Percentiles rank a stretch among this genome's conserved stretches.
phyloP scores from a whole-genome alignment of 2,797 vertebrate genomes.

The Apodemus agrarius region DNA sequence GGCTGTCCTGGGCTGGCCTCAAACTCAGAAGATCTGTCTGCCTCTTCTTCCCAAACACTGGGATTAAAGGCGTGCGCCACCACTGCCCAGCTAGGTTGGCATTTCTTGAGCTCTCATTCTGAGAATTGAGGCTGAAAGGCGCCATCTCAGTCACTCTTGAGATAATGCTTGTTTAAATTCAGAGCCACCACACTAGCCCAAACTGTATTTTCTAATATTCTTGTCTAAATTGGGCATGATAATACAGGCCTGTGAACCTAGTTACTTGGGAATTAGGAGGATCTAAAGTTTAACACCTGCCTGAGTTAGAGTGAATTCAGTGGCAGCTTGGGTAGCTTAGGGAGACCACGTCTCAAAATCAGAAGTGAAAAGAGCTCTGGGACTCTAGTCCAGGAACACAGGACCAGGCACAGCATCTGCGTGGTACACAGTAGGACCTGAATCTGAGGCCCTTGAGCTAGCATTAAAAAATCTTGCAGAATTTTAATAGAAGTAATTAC shows the following conservation, averaged over 20 bases:
- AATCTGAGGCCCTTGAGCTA: background rate
- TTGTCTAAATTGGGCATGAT: background rate
- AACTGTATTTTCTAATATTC: constrained; percentile 51
- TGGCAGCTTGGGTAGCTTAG: background rate
- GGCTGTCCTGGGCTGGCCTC: background rate
- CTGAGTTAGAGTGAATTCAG: background rate
- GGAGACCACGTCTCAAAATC: background rate
- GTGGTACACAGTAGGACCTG: too few species aligned
- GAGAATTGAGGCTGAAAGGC: background rate
- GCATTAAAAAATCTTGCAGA: background rate
- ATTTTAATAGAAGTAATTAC: background rate
- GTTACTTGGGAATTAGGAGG: background rate
- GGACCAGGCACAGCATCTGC: background rate
- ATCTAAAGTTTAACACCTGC: background rate
- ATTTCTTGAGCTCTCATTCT: background rate
- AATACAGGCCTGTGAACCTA: background rate
- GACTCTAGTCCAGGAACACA: background rate
- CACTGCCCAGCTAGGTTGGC: background rate
- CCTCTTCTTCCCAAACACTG: background rate
- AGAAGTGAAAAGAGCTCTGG: background rate
- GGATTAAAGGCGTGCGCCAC: background rate
- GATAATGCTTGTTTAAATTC: background rate
- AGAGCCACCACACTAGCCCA: background rate
- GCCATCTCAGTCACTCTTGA: background rate
- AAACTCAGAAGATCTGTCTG: background rate